Conservation (phyloP, 2,888 invertebrate species). For the Caenorhabditis sp. region DNA sequence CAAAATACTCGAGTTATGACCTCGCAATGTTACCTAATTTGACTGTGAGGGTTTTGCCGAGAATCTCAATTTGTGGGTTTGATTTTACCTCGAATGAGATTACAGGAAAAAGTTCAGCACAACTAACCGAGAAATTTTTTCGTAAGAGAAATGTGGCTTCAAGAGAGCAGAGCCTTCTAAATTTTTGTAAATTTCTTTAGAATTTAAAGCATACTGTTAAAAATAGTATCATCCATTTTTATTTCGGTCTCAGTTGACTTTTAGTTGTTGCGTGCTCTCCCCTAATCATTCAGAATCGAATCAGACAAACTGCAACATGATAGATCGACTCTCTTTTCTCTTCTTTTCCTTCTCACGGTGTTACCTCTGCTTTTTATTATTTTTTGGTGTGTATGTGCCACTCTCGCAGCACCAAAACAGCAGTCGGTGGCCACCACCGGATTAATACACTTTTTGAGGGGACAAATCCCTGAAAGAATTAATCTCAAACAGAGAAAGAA, state of each 20-base stretch:
- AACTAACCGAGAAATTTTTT: too few relatives aligned
- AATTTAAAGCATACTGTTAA: not conserved
- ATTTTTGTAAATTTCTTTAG: slow-evolving; percentile 4
- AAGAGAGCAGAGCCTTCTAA: too few relatives aligned
- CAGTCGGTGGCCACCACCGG: slow-evolving; percentile 49
- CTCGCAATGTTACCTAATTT: too few relatives aligned
- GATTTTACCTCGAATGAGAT: too few relatives aligned
- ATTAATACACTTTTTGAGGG: slow-evolving; percentile 62
- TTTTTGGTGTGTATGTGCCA: slow-evolving; percentile 28
- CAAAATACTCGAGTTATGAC: too few relatives aligned
- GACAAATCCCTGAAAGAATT: slow-evolving; percentile 58
- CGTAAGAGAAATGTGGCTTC: too few relatives aligned
- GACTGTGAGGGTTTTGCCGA: too few relatives aligned
- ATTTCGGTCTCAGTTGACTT: slow-evolving; percentile 2
- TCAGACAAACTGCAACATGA: slow-evolving; percentile 58
- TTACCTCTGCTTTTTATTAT: slow-evolving; percentile 38
- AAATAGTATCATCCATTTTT: not conserved
- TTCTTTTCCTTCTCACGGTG: slow-evolving; percentile 15
- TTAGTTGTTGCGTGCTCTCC: slow-evolving; percentile 40
- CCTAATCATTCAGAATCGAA: slow-evolving; percentile 58
- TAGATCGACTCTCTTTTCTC: slow-evolving; percentile 40
- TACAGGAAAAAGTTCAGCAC: too few relatives aligned
- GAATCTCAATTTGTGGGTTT: too few relatives aligned
- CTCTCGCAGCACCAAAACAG: slow-evolving; percentile 29
- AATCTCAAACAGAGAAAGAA: slow-evolving; percentile 51